phyloP scores from a whole-genome alignment of 1,140 invertebrate species.

The Lepeophtheirus salmonis region DNA sequence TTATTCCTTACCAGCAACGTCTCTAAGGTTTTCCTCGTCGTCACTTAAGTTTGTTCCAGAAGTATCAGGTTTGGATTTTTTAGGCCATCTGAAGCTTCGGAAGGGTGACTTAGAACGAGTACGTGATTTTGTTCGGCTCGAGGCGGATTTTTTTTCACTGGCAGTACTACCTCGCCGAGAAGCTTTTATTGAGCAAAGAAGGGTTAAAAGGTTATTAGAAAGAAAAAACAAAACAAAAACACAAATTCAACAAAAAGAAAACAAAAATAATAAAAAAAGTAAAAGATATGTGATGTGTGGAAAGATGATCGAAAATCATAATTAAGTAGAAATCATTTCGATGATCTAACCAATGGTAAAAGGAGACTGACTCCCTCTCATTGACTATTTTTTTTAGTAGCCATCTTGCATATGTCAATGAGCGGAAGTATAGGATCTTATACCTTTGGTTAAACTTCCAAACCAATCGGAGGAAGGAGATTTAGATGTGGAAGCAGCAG shows the following conservation, averaged over 20 bases:
- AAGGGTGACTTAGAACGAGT: constrained; percentile 68
- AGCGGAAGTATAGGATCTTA: too few relatives aligned
- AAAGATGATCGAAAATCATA: not conserved
- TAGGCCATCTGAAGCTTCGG: constrained; percentile 73
- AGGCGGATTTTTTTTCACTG: constrained; percentile 30
- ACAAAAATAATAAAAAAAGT: constrained; percentile 2
- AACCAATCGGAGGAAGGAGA: not conserved
- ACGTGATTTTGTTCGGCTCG: constrained; percentile 36
- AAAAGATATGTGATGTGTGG: not conserved
- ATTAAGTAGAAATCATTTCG: not conserved
- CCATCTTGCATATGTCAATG: too few relatives aligned
- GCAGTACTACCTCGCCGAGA: constrained; percentile 19
- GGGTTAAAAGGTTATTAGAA: not conserved
- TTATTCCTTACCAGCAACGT: constrained; percentile 24
- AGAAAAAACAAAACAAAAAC: constrained; percentile 16
- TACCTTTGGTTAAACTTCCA: not conserved
- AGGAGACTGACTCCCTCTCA: too few relatives aligned
- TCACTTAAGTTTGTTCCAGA: constrained; percentile 7
- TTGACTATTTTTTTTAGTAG: too few relatives aligned
- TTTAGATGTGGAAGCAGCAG: not conserved
- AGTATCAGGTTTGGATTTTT: constrained; percentile 25
- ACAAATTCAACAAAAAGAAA: constrained; percentile 6
- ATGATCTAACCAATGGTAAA: too few relatives aligned
- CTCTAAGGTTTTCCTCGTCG: constrained; percentile 7
- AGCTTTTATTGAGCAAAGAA: constrained; percentile 1